Evolutionary conservation across 2,113 vertebrate species (phyloP).

Genomic region (Uria lomvia): DNA sequence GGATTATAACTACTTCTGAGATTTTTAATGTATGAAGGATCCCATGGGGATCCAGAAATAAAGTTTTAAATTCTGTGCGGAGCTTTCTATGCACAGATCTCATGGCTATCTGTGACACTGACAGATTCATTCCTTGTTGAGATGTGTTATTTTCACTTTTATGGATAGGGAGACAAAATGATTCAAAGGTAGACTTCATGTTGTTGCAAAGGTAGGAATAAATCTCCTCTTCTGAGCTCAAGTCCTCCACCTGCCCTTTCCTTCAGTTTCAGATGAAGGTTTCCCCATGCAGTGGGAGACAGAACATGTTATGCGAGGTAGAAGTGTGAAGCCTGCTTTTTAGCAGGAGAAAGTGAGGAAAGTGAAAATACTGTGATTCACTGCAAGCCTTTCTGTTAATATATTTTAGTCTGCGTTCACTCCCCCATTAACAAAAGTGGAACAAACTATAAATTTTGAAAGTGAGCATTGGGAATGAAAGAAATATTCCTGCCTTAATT

Average conservation of each 20-base stretch:
- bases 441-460: background rate
- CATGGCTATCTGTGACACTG: background rate
- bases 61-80: background rate
- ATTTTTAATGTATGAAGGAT: conserved; percentile 21
- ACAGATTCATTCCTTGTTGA: background rate
- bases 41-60: background rate
- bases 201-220: background rate
- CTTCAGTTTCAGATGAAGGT: background rate
- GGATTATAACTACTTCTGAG: background rate
- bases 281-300: background rate
- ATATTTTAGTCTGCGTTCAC: background rate
- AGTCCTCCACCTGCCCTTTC: background rate
- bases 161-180: background rate
- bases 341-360: background rate
- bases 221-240: background rate
- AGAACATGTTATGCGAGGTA: background rate
- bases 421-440: background rate
- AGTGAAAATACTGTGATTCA: conserved; percentile 6
- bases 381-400: background rate
- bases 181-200: background rate
- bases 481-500: conserved; percentile 8
- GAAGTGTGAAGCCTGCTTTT: background rate
- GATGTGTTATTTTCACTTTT: background rate
- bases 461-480: background rate
- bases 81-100: background rate